Percentiles rank a stretch among this genome's conserved stretches.
These are phyloP conservation scores for Drosophila fungiperda DNA, from an alignment of 2,888 invertebrate genomes.

Conservation along the genomic window DNA sequence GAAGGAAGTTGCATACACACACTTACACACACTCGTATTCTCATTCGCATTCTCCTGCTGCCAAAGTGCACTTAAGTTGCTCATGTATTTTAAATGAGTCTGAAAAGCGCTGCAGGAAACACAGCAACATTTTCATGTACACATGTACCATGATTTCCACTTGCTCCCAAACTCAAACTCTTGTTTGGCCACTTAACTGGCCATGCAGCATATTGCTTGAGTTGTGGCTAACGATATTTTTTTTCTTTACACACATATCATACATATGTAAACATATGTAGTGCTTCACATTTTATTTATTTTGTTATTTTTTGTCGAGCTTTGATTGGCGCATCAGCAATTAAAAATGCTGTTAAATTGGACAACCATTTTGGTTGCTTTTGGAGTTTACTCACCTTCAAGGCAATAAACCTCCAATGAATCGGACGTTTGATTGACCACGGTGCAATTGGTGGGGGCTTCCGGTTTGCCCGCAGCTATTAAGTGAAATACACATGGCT, in stretches of 20 bases:
- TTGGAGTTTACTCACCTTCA: conserved; percentile 85
- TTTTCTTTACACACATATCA: conserved; percentile 8
- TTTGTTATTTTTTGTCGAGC: conserved; percentile 19
- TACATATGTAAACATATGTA: background rate
- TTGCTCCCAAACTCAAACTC: conserved; percentile 14
- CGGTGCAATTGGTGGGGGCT: conserved; percentile 91
- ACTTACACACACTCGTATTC: conserved; percentile 10
- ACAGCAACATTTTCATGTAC: conserved; percentile 50
- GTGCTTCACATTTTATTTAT: background rate
- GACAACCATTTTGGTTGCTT: conserved; percentile 31
- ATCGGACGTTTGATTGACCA: conserved; percentile 91
- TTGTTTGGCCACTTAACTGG: conserved; percentile 49
- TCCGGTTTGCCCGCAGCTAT: conserved; percentile 92
- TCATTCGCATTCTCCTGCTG: conserved; percentile 67
- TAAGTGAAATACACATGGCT: conserved; percentile 91
- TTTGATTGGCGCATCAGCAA: conserved; percentile 79
- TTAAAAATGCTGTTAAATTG: conserved; percentile 70
- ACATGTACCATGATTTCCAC: conserved; percentile 47
- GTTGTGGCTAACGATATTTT: conserved; percentile 32
- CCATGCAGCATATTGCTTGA: conserved; percentile 47
- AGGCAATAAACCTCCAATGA: conserved; percentile 91
- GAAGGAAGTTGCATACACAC: conserved; percentile 61
- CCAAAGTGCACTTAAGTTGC: conserved; percentile 82
- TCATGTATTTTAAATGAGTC: conserved; percentile 82
- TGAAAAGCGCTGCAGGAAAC: conserved; percentile 79